phyloP scores from a whole-genome alignment of 2,113 vertebrate species.

The Hyla sarda region DNA sequence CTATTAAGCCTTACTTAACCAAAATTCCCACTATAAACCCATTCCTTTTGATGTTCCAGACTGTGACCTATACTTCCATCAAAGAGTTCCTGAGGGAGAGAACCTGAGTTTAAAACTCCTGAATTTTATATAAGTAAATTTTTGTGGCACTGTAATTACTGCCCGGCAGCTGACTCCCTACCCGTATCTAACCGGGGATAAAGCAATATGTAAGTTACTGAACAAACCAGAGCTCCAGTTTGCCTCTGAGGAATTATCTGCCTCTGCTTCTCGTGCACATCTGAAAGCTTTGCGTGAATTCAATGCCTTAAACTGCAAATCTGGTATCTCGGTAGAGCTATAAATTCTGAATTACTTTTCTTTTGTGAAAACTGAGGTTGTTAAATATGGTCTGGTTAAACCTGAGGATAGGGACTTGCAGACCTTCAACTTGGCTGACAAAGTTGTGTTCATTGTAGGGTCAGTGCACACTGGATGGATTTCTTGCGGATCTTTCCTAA shows the following conservation, averaged over 20 bases:
- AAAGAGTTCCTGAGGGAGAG: not conserved
- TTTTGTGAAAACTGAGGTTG: not conserved
- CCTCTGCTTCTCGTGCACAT: not conserved
- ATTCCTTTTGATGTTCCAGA: not conserved
- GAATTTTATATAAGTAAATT: not conserved
- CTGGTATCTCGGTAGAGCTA: not conserved
- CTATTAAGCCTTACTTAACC: not conserved
- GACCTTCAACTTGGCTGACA: too few relatives aligned
- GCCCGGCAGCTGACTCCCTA: not conserved
- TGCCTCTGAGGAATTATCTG: not conserved
- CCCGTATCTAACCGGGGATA: not conserved
- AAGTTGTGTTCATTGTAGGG: too few relatives aligned
- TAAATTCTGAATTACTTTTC: slow-evolving; percentile 15
- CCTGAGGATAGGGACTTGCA: not conserved
- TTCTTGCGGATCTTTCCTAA: too few relatives aligned
- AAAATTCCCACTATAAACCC: not conserved
- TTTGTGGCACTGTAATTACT: not conserved
- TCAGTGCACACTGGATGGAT: too few relatives aligned
- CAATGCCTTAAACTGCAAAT: not conserved
- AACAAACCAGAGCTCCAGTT: not conserved
- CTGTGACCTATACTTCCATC: not conserved
- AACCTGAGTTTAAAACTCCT: not conserved
- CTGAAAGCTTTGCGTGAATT: slow-evolving; percentile 17
- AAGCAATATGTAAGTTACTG: slow-evolving; percentile 19
- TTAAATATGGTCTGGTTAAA: not conserved